phyloP scores from a whole-genome alignment of 2,113 vertebrate species.

The Corythaixoides concolor region DNA sequence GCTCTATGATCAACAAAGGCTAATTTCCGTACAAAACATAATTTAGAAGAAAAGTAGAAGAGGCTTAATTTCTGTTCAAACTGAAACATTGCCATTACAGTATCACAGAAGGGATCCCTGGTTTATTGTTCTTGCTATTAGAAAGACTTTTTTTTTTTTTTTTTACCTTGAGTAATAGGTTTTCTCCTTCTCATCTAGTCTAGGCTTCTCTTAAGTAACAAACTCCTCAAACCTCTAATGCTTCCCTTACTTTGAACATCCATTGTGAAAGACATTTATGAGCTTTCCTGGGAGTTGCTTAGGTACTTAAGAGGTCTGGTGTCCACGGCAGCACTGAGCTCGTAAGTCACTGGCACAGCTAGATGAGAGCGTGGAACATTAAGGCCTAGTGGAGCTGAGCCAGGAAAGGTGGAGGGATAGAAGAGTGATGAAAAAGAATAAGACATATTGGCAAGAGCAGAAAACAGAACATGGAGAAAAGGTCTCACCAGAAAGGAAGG shows the following conservation, averaged over 20 bases:
- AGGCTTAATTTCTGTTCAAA: not conserved
- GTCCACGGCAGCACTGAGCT: constrained; percentile 2
- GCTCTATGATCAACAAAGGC: not conserved
- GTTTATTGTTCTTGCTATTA: not conserved
- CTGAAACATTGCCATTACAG: not conserved
- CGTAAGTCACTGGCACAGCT: not conserved
- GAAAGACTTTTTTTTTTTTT: not conserved
- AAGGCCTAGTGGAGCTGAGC: not conserved
- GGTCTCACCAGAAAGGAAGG: not conserved
- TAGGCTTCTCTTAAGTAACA: not conserved
- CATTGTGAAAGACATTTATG: constrained; percentile 20
- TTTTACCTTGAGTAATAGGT: accelerated
- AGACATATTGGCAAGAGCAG: not conserved
- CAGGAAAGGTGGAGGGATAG: not conserved
- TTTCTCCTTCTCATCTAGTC: not conserved
- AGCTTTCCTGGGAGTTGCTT: constrained; percentile 20
- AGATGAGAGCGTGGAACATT: not conserved
- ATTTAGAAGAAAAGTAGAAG: no score
- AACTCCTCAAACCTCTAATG: not conserved
- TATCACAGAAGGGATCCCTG: not conserved
- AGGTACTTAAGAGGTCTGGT: constrained; percentile 30
- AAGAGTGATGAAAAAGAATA: not conserved
- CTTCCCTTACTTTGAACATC: not conserved
- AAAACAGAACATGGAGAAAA: not conserved
- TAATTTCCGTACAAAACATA: not conserved